Conservation (phyloP, 2,113 vertebrate genomes). For the Camelus bactrianus region DNA sequence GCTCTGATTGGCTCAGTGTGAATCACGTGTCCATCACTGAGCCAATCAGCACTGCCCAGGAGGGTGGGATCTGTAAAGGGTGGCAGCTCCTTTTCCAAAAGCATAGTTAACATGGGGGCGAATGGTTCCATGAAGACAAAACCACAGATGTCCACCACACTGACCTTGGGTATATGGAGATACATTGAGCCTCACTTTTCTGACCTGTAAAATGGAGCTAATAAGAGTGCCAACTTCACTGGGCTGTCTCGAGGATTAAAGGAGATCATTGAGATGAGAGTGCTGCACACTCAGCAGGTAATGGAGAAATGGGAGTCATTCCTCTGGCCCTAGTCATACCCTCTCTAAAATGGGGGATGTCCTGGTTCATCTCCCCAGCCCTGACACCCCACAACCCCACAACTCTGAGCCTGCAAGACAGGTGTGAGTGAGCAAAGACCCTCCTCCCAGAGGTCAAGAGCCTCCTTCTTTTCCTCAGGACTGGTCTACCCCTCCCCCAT, state of each 20-base stretch:
- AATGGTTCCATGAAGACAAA: background rate
- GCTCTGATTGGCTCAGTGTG: background rate
- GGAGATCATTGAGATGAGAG: background rate
- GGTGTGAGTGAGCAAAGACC: background rate
- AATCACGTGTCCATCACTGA: background rate
- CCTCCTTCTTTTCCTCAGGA: background rate
- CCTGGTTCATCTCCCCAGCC: background rate
- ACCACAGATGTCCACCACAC: background rate
- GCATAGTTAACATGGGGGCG: background rate
- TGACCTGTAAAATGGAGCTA: constrained; percentile 3
- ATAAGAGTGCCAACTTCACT: background rate
- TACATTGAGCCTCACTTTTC: background rate
- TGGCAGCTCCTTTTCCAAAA: background rate
- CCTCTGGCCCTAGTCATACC: background rate
- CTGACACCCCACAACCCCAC: background rate
- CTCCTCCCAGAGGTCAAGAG: background rate
- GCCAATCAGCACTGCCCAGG: background rate
- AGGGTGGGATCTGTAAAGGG: background rate
- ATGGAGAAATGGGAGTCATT: background rate
- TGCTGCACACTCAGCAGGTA: background rate
- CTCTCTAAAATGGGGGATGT: background rate
- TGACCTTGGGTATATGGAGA: background rate
- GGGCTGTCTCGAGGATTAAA: background rate
- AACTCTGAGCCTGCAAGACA: background rate
- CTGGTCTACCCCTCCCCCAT: too few species aligned